phyloP scores from a whole-genome alignment of 2,888 invertebrate genomes.

The Fragum sueziense region DNA sequence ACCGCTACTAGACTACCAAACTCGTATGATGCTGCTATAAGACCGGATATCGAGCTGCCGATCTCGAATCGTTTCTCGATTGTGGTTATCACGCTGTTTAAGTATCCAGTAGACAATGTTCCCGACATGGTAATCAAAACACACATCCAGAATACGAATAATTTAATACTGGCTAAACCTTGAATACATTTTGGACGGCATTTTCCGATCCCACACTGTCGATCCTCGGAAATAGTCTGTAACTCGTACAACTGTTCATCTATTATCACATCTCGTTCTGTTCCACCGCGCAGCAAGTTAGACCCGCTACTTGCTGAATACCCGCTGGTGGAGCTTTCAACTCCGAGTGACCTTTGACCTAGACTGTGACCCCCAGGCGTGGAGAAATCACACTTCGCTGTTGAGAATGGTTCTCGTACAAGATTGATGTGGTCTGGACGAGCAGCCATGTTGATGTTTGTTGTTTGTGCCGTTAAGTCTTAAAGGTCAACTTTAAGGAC shows the following conservation, averaged over 20 bases:
- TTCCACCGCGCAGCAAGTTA: conserved; percentile 64
- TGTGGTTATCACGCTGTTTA: conserved; percentile 92
- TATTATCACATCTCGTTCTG: conserved; percentile 67
- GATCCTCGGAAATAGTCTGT: conserved; percentile 40
- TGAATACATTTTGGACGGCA: conserved; percentile 94
- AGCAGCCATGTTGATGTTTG: conserved; percentile 45
- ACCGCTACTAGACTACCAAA: conserved; percentile 95
- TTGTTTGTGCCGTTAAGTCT: background rate
- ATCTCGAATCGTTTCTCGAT: conserved; percentile 96
- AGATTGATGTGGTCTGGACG: conserved; percentile 51
- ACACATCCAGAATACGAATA: conserved; percentile 80
- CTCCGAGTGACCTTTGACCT: conserved; percentile 67
- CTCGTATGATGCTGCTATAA: conserved; percentile 97
- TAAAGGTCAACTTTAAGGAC: too few species aligned
- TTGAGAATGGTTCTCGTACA: conserved; percentile 29
- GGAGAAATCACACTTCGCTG: conserved; percentile 17
- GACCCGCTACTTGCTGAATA: conserved; percentile 71
- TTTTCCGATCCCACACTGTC: conserved; percentile 92
- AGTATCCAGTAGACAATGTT: conserved; percentile 81
- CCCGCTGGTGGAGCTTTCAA: conserved; percentile 71
- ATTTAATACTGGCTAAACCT: conserved; percentile 93
- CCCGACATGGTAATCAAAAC: conserved; percentile 78
- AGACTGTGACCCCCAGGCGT: conserved; percentile 69
- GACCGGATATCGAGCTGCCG: conserved; percentile 95
- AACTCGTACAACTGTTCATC: conserved; percentile 56